phyloP scores from a whole-genome alignment of 2,888 invertebrate species.

The Clunio marinus region DNA sequence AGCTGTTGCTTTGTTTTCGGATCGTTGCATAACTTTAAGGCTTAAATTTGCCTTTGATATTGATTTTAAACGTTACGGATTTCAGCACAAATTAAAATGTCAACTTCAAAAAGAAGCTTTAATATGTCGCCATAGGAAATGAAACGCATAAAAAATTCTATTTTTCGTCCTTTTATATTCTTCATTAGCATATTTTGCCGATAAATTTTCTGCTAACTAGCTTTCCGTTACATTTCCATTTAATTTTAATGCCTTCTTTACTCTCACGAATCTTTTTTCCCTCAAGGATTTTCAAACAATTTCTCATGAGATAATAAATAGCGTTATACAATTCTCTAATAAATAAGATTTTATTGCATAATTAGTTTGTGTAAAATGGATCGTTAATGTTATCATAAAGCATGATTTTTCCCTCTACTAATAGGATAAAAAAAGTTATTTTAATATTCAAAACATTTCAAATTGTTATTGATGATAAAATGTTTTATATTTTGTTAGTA shows the following conservation, averaged over 20 bases:
- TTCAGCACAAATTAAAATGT: not conserved
- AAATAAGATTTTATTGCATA: conserved; percentile 29
- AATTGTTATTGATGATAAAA: no score
- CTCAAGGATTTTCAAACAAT: no score
- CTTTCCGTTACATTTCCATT: conserved; percentile 23
- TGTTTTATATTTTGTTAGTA: no score
- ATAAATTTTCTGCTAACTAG: conserved; percentile 29
- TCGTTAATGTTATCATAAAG: not conserved
- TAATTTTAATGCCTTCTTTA: conserved; percentile 5
- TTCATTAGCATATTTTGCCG: conserved; percentile 22
- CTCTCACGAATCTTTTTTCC: no score
- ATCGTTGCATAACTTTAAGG: conserved; percentile 6
- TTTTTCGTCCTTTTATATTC: not conserved
- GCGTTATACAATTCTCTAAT: not conserved
- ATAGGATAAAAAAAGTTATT: no score
- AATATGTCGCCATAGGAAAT: not conserved
- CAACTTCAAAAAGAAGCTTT: not conserved
- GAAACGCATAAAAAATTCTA: not conserved
- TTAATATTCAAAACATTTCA: no score
- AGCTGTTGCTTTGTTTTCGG: conserved; percentile 8
- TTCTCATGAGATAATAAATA: not conserved
- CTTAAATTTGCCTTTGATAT: not conserved
- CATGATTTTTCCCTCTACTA: no score
- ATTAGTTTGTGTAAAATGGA: conserved; percentile 8
- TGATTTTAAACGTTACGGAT: not conserved